Conservation (phyloP, 2,888 invertebrate species). For the Lamproptera curius region DNA sequence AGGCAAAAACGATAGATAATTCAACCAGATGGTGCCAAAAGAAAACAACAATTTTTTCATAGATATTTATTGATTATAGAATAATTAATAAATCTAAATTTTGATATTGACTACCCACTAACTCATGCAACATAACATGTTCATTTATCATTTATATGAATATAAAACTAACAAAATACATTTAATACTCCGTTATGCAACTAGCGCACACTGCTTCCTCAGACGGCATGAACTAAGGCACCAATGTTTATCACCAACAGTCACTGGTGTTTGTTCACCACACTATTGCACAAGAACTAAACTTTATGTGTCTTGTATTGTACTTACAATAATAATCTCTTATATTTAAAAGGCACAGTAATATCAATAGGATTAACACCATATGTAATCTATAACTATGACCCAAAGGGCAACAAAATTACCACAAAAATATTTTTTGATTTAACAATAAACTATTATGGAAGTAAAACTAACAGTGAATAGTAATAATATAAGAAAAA, state of each 20-base stretch:
- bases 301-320: not conserved
- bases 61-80: constrained; percentile 47
- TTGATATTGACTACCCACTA: not conserved
- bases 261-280: constrained; percentile 5
- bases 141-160: constrained; percentile 24
- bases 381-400: constrained; percentile 6
- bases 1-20: too few species aligned
- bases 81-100: constrained; percentile 17
- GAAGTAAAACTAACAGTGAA: constrained; percentile 3
- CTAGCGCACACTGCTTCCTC: constrained; percentile 8
- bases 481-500: constrained; percentile 10
- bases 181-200: constrained; percentile 49
- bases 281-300: not conserved
- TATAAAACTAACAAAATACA: constrained; percentile 34
- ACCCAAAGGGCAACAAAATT: not conserved
- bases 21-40: too few species aligned
- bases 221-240: constrained; percentile 16
- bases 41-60: constrained; percentile 28
- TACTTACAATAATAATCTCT: not conserved
- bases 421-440: not conserved
- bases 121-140: constrained; percentile 25
- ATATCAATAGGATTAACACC: not conserved
- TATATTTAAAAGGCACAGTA: not conserved
- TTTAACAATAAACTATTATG: not conserved
- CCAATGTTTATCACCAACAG: not conserved